Conservation (phyloP, 2,888 invertebrate species). For the Trachelus troglodyta region DNA sequence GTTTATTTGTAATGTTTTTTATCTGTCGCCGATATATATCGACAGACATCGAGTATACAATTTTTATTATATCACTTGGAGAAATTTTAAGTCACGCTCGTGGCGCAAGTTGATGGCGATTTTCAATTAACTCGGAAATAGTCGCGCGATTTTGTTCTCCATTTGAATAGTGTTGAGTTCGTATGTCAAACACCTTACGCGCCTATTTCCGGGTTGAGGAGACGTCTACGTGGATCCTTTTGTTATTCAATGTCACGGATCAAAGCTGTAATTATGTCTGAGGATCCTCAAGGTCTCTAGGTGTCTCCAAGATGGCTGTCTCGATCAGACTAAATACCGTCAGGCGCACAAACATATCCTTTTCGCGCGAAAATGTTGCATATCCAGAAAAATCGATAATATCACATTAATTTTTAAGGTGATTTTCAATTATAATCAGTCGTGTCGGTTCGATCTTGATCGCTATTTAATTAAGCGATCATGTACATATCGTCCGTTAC, state of each 20-base stretch:
- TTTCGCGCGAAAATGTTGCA: neutral
- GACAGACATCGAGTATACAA: neutral
- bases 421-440: neutral
- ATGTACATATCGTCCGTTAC: neutral
- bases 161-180: no score
- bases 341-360: neutral
- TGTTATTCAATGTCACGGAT: neutral
- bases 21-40: neutral
- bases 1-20: neutral
- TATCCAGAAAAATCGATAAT: neutral
- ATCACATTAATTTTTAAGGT: neutral
- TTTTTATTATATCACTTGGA: no score
- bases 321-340: neutral
- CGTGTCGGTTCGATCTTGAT: neutral
- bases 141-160: no score
- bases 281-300: neutral
- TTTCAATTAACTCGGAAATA: neutral
- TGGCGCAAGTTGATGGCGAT: neutral
- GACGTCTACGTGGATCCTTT: neutral
- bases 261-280: neutral
- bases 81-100: no score
- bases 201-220: no score
- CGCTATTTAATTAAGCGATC: neutral
- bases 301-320: neutral
- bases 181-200: no score